phyloP scores from a whole-genome alignment of 2,888 invertebrate genomes.

The Cephalotes varians region DNA sequence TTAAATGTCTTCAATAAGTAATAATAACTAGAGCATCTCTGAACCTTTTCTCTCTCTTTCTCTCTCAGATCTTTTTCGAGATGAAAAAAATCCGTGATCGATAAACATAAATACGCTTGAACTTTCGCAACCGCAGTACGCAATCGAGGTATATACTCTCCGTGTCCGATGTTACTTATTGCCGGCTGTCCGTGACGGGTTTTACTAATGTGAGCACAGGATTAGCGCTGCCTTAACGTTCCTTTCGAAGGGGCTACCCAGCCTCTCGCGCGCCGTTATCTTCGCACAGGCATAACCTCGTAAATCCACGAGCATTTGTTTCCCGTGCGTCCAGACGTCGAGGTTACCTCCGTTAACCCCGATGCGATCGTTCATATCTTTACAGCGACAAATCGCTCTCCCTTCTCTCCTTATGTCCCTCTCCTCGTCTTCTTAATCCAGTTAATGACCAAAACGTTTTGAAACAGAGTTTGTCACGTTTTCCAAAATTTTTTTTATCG shows the following conservation, averaged over 20 bases:
- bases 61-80: background rate
- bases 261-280: slow-evolving; percentile 66
- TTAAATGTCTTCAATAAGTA: background rate
- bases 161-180: slow-evolving; percentile 73
- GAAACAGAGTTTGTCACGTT: background rate
- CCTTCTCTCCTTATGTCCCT: slow-evolving; percentile 15
- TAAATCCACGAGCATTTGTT: slow-evolving; percentile 78
- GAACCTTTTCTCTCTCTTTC: background rate
- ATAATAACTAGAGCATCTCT: background rate
- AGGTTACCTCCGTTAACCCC: slow-evolving; percentile 79
- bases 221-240: slow-evolving; percentile 76
- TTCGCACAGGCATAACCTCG: slow-evolving; percentile 69
- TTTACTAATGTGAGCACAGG: slow-evolving; percentile 80
- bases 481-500: background rate
- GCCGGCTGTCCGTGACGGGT: slow-evolving; percentile 75
- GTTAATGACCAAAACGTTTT: background rate
- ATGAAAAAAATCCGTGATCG: slow-evolving; percentile 19
- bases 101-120: slow-evolving; percentile 27
- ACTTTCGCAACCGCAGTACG: slow-evolving; percentile 46
- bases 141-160: slow-evolving; percentile 11
- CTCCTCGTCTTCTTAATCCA: slow-evolving; percentile 12
- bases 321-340: slow-evolving; percentile 74
- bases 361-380: slow-evolving; percentile 79
- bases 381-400: slow-evolving; percentile 75
- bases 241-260: slow-evolving; percentile 25